Percentiles rank a stretch among this genome's conserved stretches.
Conservation (phyloP, 2,113 vertebrate genomes). For the Aptenodytes forsteri region DNA sequence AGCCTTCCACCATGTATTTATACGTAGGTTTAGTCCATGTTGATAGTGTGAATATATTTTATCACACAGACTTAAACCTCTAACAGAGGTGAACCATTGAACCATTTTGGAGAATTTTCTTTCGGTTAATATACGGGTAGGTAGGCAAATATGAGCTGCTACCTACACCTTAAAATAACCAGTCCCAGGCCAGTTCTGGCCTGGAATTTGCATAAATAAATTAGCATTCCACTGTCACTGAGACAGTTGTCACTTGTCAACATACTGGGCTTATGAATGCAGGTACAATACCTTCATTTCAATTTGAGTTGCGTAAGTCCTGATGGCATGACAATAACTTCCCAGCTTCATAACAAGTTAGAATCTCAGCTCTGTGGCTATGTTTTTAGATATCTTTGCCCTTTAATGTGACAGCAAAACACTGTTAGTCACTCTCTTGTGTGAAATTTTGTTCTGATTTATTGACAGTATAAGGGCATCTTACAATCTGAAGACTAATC, state of each 20-base stretch:
- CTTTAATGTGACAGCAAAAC: slow-evolving; percentile 37
- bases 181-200: not conserved
- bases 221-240: not conserved
- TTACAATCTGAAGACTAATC: slow-evolving; percentile 45
- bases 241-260: not conserved
- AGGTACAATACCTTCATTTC: not conserved
- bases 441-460: slow-evolving; percentile 57
- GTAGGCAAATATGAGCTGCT: not conserved
- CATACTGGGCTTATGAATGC: not conserved
- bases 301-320: not conserved
- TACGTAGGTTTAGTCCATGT: not conserved
- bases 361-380: slow-evolving; percentile 9
- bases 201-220: not conserved
- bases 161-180: not conserved
- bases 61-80: not conserved
- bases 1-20: not conserved
- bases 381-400: slow-evolving; percentile 24
- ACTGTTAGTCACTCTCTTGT: slow-evolving; percentile 28
- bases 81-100: not conserved
- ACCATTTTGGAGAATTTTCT: not conserved
- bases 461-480: not conserved
- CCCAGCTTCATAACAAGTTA: slow-evolving; percentile 32
- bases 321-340: not conserved
- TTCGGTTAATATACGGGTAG: not conserved
- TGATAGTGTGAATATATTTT: not conserved